Base-by-base conservation (phyloP, 2,113 vertebrate species). In the Cebus imitator region DNA sequence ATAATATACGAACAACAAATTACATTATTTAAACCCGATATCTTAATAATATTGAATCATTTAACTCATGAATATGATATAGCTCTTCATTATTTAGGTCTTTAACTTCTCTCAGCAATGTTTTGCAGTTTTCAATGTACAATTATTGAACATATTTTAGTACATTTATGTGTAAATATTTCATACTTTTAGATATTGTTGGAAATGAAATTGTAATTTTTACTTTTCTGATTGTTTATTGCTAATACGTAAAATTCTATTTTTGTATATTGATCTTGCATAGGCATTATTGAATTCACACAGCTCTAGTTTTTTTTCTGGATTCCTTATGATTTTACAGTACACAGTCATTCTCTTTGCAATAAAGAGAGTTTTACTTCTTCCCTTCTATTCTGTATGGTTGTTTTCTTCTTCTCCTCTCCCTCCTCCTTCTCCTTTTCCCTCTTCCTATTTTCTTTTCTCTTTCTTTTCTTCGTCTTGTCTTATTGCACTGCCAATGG, bases 71-170 rank as follows among this genome's bases (percentile, higher is more conserved):
- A 76, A 78, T 81, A 68, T 80, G 27, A 45, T 25, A 90, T 48
- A 70, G 57, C 17, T 96, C 8, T 85, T 43, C 30, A 66, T 45
- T 75, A 79, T 91, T 89, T 87, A n/a, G 2, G 32, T 75, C 30
- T 90, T 96, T 93, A 78, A 78, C 16, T 82, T 87, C 32, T 82
- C n/a, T 94, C 37, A 72, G 30, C 35, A 87, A 72, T 75, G 78
- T 50, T 45, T 82, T 78, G 10, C 12, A 73, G 66, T 86, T 90
- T 94, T 81, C 12, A 80, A 25, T 87, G 45, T 57, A 82, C 43
- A 45, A 32, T 79, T 84, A 66, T 43, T 72, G 4, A 7, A 61
- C 14, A 50, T 10, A 91, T 66, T 84, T 94, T 79, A 79, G 58
- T 58, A 80, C 70, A 82, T 40, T 87, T 90, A 66, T 58, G 6